Base-by-base conservation (phyloP, 2,113 vertebrate species). In the Zingel zingel region DNA sequence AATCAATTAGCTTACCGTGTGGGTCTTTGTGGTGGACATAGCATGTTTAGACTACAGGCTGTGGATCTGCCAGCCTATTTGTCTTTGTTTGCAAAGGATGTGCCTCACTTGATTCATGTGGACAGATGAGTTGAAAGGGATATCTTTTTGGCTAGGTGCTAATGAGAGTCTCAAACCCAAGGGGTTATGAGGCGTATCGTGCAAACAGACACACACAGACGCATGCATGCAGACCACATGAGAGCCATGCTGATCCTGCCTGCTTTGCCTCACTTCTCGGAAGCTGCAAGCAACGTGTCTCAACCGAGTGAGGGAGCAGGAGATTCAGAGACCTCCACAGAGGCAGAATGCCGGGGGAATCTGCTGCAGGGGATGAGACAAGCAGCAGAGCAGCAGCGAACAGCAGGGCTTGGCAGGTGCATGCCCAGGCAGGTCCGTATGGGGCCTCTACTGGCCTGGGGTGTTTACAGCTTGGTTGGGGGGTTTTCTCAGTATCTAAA, bases 351-450 rank as follows among this genome's bases (percentile, higher is more conserved):
- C 92, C 87, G 92, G 92, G 94, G 92, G 93, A 93, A 93, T 94
- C 92, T 80, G 92, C 93, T 93, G 90, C 93, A 87, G 93, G 92
- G 89, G 82, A 79, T 25, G 81, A 91, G 87, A 75, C 75, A 0
- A 75, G 89, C 85, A 70, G 79, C 82, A 54, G 73, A 89, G 88
- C 84, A 74, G 86, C 81, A 86, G 88, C 62, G 68, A 92, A 76
- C 86, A 79, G 89, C 85, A 74, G 92, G 91, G 91, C 91, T 94
- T 90, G 92, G 92, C 93, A 94, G 92, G 94, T 93, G 94, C 92
- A 62, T 92, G 95, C 91, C 91, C 79, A 30, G 90, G 89, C 94
- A 94, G 79, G 95, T 91, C 84, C 25, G 72, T 7, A 66, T 58
- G 85, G 90, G 94, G 92, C 94, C 94, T 93, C 93, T 89, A 68